These are phyloP conservation scores for Anneissia japonica DNA, from an alignment of 35 echinoderm and acorn worm genomes.

Conservation along the genomic window DNA sequence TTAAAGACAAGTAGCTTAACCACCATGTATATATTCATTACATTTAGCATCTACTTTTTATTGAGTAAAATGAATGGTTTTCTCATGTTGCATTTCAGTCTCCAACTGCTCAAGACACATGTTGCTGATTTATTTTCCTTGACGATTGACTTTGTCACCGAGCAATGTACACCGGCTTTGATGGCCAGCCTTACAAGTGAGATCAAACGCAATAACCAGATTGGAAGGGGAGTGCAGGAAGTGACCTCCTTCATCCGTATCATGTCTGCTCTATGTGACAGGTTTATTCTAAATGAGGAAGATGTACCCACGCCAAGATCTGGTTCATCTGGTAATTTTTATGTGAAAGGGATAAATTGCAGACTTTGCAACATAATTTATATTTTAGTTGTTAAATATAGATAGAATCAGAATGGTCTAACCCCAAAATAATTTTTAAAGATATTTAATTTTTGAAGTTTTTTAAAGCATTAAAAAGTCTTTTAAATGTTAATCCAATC, in stretches of 20 bases:
- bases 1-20: too few species aligned
- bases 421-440: too few species aligned
- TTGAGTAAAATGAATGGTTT: neutral
- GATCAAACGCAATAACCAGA: neutral
- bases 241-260: conserved; percentile 72
- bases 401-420: too few species aligned
- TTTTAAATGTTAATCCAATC: too few species aligned
- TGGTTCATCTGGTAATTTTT: neutral
- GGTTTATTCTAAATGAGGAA: conserved; percentile 49
- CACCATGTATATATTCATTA: too few species aligned
- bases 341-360: too few species aligned
- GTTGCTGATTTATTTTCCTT: conserved; percentile 62
- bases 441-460: too few species aligned
- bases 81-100: conserved; percentile 31
- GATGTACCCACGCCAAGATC: neutral
- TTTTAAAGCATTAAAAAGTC: too few species aligned
- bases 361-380: too few species aligned
- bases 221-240: conserved; percentile 48
- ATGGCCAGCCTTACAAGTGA: conserved; percentile 18
- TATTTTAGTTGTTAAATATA: too few species aligned
- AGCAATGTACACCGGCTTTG: conserved; percentile 43
- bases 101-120: conserved; percentile 59
- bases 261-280: conserved; percentile 61
- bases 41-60: too few species aligned
- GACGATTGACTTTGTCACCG: conserved; percentile 61